These are phyloP conservation scores for Vanessa tameamea DNA, from an alignment of 1,140 invertebrate genomes.

Conservation along the genomic window DNA sequence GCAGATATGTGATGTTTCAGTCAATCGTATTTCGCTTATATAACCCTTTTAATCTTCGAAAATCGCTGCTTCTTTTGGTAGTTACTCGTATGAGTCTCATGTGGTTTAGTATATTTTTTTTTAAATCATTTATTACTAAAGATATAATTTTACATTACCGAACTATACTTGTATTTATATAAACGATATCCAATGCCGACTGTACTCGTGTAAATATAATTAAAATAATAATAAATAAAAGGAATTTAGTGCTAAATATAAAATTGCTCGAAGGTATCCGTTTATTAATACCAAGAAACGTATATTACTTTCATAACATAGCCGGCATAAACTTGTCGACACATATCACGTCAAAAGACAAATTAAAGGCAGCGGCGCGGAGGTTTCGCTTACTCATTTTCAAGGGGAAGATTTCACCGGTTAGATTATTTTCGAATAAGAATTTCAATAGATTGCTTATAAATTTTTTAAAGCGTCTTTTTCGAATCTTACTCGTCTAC, in stretches of 20 bases:
- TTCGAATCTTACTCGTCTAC: neutral
- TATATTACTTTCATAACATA: conserved; percentile 33
- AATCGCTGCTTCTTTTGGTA: too few species aligned
- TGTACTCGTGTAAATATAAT: neutral
- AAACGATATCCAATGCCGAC: too few species aligned
- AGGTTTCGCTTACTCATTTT: conserved; percentile 43
- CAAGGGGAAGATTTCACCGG: conserved; percentile 42
- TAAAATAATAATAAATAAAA: conserved; percentile 8
- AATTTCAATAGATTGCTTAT: conserved; percentile 13
- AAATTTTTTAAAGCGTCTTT: neutral
- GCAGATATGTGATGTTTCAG: too few species aligned
- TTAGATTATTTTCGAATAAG: conserved; percentile 33
- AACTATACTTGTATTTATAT: too few species aligned
- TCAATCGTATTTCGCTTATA: too few species aligned
- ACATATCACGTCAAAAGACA: conserved; percentile 42
- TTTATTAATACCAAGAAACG: conserved; percentile 36
- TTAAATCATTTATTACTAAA: too few species aligned
- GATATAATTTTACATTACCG: too few species aligned
- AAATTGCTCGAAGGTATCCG: conserved; percentile 23
- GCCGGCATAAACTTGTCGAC: conserved; percentile 38
- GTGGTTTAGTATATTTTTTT: too few species aligned
- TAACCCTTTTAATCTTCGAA: too few species aligned
- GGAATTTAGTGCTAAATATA: conserved; percentile 15
- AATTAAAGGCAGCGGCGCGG: conserved; percentile 39
- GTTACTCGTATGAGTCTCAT: too few species aligned